Evolutionary conservation across 1,140 invertebrate genomes (phyloP), one percentile per base, ranked within the genome.

Genomic region (Anastrepha obliqua): DNA sequence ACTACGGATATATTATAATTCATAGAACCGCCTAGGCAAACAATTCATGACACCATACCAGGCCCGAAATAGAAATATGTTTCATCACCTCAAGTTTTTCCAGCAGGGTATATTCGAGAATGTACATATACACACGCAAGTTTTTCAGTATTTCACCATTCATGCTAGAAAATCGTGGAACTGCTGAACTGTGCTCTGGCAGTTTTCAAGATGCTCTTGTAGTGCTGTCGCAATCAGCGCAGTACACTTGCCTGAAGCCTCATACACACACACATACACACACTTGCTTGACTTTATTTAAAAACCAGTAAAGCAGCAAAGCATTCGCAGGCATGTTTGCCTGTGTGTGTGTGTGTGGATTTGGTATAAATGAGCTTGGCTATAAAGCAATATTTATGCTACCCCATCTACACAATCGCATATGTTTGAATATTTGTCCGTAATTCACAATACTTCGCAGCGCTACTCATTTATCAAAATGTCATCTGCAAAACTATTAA

Each of bases 401-500:
- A 20, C 5, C n/a, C 9, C 74, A 11, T 81, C n/a, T 81, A 13
- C 47, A 55, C 13, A 81, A 8, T 51, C 29, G 47, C 29, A 13
- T 81, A 47, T 81, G n/a, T 81, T 42, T 44, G 9, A 44, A 20
- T 42, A 13, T 55, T 17, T 20, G n/a, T 47, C 29, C 6, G 5
- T 29, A 55, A 81, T 81, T 51, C 74, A 47, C 15, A 29, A 29
- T 42, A n/a, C 47, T 55, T 58, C 47, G 51, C 8, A 9, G 13
- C 11, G 74, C n/a, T 4, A 81, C 74, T 81, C 74, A 81, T 81
- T 81, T 81, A 81, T 81, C 74, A 81, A 81, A 81, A 81, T 81
- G 74, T 81, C 74, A 55, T 81, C 74, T 17, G 47, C 74, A 81
- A 81, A 74, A 81, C 74, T 81, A 81, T 81, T 81, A 81, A 67